A percentile compares a stretch with the other conserved stretches of the same genome.
These are phyloP conservation scores for Formica exsecta DNA, from an alignment of 1,140 invertebrate species.

Conservation along the genomic window DNA sequence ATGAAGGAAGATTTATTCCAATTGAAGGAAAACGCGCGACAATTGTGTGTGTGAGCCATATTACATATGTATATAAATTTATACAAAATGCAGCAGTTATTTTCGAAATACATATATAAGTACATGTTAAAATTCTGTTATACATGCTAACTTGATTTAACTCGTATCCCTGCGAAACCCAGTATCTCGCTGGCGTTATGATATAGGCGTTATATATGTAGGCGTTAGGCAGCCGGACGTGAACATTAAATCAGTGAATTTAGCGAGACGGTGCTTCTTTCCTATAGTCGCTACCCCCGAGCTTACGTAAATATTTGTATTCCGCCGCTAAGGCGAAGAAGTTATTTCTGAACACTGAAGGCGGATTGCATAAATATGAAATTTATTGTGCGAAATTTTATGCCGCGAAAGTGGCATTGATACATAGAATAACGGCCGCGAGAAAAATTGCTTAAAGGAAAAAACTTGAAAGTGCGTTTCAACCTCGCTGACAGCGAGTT, in stretches of 20 bases:
- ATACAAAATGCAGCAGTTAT: conserved; percentile 14
- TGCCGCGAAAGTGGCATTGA: conserved; percentile 48
- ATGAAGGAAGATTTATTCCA: neutral
- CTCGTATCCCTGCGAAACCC: neutral
- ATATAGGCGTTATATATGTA: neutral
- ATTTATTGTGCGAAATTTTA: conserved; percentile 62
- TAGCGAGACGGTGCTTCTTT: conserved; percentile 28
- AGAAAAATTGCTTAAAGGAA: conserved; percentile 45
- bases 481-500: conserved; percentile 31
- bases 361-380: conserved; percentile 65
- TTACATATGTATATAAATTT: conserved; percentile 13
- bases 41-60: neutral
- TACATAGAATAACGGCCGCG: conserved; percentile 26
- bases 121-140: conserved; percentile 37
- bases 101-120: conserved; percentile 8
- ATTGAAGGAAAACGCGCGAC: neutral
- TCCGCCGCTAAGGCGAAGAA: conserved; percentile 13
- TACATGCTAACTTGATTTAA: conserved; percentile 1
- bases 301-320: conserved; percentile 64
- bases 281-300: neutral
- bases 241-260: conserved; percentile 58
- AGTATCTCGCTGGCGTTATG: conserved; percentile 7
- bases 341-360: conserved; percentile 42
- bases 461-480: conserved; percentile 52
- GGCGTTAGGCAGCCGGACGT: conserved; percentile 32